These are phyloP conservation scores for Cheracebus regulus DNA, from an alignment of 2,797 vertebrate genomes.

Conservation along the genomic window DNA sequence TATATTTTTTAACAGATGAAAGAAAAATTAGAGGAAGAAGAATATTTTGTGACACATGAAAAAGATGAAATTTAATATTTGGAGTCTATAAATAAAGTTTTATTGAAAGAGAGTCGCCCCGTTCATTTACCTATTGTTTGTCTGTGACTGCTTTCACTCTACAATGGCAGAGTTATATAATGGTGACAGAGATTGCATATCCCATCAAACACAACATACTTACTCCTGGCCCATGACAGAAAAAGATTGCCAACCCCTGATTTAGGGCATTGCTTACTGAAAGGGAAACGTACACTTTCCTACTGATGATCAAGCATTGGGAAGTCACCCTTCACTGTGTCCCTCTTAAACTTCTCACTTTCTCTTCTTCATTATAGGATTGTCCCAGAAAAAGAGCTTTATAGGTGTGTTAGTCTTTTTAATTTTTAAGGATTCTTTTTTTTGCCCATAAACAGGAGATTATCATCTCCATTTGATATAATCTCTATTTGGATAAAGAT, in stretches of 20 bases:
- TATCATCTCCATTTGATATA: not conserved
- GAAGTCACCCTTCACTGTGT: not conserved
- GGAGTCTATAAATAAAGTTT: not conserved
- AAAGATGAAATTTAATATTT: not conserved
- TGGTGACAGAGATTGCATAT: not conserved
- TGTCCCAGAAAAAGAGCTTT: not conserved
- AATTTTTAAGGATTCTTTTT: not conserved
- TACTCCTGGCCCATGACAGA: not conserved
- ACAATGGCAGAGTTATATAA: fast-evolving
- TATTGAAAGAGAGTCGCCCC: not conserved
- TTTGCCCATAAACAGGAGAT: not conserved
- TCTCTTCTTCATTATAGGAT: not conserved
- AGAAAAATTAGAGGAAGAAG: constrained; percentile 3
- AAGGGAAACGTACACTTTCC: not conserved
- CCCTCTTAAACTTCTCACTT: not conserved
- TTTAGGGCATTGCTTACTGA: not conserved
- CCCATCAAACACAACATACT: not conserved
- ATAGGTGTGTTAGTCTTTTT: not conserved
- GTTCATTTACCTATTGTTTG: not conserved
- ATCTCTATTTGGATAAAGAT: not conserved
- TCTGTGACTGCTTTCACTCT: not conserved
- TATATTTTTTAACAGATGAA: not conserved
- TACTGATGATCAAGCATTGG: not conserved
- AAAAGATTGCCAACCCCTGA: not conserved
- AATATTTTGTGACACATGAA: not conserved